phyloP scores from a whole-genome alignment of 35 echinoderm and acorn worm species.

The Eucidaris tribuloides region DNA sequence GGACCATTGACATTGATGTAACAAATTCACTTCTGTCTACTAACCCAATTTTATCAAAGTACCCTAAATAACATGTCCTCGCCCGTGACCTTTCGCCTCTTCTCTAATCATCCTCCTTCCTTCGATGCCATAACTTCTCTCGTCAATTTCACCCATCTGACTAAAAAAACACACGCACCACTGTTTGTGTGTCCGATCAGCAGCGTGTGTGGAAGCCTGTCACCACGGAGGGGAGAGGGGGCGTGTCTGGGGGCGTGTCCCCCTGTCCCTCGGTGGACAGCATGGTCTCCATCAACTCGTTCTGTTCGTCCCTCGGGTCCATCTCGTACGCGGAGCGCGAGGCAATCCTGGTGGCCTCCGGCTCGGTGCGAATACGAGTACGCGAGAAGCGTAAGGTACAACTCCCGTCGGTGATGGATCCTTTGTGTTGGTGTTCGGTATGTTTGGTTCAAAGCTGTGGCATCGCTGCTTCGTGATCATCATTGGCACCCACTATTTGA shows the following conservation, averaged over 20 bases:
- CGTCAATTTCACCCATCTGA: neutral
- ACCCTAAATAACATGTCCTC: too few relatives aligned
- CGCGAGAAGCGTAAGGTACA: constrained; percentile 34
- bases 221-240: neutral
- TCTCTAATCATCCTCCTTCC: too few relatives aligned
- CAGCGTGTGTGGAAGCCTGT: neutral
- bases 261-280: constrained; percentile 52
- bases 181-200: neutral
- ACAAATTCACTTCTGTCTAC: too few relatives aligned
- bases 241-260: constrained; percentile 30
- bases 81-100: too few relatives aligned
- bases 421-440: constrained; percentile 35
- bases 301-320: constrained; percentile 48
- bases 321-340: constrained; percentile 26
- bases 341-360: neutral
- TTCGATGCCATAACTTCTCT: too few relatives aligned
- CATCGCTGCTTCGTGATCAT: too few relatives aligned
- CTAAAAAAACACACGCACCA: neutral
- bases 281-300: constrained; percentile 57
- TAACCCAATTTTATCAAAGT: too few relatives aligned
- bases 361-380: neutral
- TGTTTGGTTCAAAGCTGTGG: too few relatives aligned
- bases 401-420: neutral
- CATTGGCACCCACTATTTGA: too few relatives aligned
- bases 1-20: too few relatives aligned